Evolutionary conservation across 2,888 invertebrate genomes (phyloP).

Genomic region (Drosophila kanekoi): DNA sequence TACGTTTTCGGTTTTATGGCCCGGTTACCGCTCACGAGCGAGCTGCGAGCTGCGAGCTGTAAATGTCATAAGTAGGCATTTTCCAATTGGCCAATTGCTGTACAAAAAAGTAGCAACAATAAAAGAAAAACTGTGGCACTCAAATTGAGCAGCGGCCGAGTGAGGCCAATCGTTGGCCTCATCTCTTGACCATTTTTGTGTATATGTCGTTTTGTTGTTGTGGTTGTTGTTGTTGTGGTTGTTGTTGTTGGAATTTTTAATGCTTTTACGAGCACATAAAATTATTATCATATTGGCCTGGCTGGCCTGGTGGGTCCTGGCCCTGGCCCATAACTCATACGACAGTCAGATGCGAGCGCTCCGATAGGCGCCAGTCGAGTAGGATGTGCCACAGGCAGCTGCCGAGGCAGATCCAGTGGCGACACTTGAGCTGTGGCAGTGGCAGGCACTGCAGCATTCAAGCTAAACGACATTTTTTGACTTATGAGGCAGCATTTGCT

Average conservation of each 20-base stretch:
- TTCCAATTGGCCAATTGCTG: conserved; percentile 55
- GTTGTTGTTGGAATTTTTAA: conserved; percentile 65
- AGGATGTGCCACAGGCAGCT: conserved; percentile 28
- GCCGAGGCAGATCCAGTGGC: conserved; percentile 29
- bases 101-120: conserved; percentile 21
- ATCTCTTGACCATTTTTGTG: conserved; percentile 28
- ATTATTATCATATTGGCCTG: conserved; percentile 58
- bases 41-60: conserved; percentile 29
- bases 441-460: conserved; percentile 53
- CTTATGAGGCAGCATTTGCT: conserved; percentile 61
- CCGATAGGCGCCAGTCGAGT: conserved; percentile 61
- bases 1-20: conserved; percentile 38
- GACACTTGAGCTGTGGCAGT: conserved; percentile 53
- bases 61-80: conserved; percentile 54
- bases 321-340: conserved; percentile 57
- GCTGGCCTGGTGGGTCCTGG: conserved; percentile 24
- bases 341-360: conserved; percentile 59
- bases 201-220: conserved; percentile 14
- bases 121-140: conserved; percentile 25
- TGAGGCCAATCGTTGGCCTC: conserved; percentile 22
- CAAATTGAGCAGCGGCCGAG: conserved; percentile 15
- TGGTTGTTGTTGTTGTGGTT: conserved; percentile 47
- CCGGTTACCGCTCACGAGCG: conserved; percentile 8
- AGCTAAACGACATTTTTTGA: conserved; percentile 68
- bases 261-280: conserved; percentile 77